Evolutionary conservation across 2,113 vertebrate genomes (phyloP).

Genomic region (Romanogobio albipinnatus): DNA sequence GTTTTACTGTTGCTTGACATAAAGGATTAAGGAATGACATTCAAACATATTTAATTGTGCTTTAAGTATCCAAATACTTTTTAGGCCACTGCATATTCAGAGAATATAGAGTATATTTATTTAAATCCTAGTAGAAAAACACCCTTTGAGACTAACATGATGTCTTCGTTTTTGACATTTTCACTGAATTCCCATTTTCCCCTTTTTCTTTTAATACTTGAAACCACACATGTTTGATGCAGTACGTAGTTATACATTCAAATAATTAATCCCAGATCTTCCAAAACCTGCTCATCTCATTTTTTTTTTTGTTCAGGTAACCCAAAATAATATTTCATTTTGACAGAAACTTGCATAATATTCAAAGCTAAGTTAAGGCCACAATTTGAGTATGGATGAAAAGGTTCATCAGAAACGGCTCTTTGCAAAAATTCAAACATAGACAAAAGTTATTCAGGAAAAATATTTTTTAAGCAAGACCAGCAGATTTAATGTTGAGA

Average conservation of each 20-base stretch:
- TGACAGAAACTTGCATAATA: background rate
- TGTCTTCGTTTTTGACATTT: background rate
- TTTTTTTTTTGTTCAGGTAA: background rate
- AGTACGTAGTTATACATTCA: background rate
- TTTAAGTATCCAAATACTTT: background rate
- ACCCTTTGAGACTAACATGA: background rate
- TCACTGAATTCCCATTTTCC: slow-evolving; percentile 2
- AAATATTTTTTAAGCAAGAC: background rate
- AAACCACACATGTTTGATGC: background rate
- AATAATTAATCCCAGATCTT: slow-evolving; percentile 1
- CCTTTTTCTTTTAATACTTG: background rate
- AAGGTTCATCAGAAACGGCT: background rate
- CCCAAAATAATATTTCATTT: background rate
- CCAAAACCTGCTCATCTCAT: background rate
- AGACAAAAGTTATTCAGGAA: background rate
- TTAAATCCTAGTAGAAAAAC: background rate
- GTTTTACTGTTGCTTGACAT: too few relatives aligned
- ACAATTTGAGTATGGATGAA: background rate
- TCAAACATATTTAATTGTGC: background rate
- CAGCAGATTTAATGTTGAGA: background rate
- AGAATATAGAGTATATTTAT: background rate
- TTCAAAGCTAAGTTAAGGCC: slow-evolving; percentile 6
- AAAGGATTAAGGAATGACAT: background rate
- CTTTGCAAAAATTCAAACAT: background rate
- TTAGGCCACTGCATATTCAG: background rate